phyloP scores from a whole-genome alignment of 2,888 invertebrate genomes.

The Calephelis perditalis region DNA sequence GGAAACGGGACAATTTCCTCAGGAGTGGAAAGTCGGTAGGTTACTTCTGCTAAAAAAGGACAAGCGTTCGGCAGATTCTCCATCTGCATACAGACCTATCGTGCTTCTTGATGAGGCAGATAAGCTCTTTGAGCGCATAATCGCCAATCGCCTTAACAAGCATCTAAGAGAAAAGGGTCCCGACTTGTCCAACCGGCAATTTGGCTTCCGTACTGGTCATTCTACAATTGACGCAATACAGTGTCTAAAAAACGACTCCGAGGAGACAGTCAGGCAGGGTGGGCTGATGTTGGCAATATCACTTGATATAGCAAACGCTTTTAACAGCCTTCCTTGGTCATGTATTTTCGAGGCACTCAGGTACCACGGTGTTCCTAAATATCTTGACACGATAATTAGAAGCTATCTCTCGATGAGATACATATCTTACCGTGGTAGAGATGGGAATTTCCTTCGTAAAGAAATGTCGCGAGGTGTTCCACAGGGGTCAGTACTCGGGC shows the following conservation, averaged over 20 bases:
- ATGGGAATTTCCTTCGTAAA: no score
- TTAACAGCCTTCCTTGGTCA: constrained; percentile 32
- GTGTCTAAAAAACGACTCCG: constrained; percentile 14
- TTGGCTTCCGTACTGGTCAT: constrained; percentile 18
- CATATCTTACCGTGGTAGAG: background rate
- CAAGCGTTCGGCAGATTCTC: constrained; percentile 16
- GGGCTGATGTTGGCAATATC: no score
- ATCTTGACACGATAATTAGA: constrained; percentile 20
- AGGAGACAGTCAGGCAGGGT: constrained; percentile 27
- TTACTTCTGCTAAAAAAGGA: constrained; percentile 22
- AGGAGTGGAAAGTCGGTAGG: no score
- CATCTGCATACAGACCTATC: constrained; percentile 21
- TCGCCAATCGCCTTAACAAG: constrained; percentile 20
- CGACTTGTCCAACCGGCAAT: constrained; percentile 13
- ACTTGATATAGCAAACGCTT: constrained; percentile 25
- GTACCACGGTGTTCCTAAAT: constrained; percentile 26
- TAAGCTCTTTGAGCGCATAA: constrained; percentile 28
- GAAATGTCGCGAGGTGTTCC: no score
- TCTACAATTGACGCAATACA: constrained; percentile 18
- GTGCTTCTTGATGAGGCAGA: constrained; percentile 25
- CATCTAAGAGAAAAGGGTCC: constrained; percentile 22
- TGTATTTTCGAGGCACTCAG: constrained; percentile 28
- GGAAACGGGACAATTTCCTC: no score
- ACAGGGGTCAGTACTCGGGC: no score
- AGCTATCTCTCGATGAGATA: constrained; percentile 19